Evolutionary conservation across 2,113 vertebrate species (phyloP), one percentile per base, ranked within the genome.

Genomic region (Callipepla californica): DNA sequence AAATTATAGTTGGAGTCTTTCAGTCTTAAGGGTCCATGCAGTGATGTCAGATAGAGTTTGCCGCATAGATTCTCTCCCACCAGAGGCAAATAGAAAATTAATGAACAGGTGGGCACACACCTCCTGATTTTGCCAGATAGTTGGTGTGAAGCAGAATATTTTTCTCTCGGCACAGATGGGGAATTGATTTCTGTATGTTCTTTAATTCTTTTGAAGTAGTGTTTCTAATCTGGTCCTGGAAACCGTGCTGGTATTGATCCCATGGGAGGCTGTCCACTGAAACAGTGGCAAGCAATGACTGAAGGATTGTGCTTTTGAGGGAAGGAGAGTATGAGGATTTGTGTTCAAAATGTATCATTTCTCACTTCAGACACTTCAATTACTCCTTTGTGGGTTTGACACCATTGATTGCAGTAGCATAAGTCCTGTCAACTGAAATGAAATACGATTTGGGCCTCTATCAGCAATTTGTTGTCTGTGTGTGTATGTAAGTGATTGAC

Each of bases 231-330:
- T 70, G 62, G 38, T 83, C 32, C 63, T 86, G n/a, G 53, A 38
- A 85, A 32, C 19, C 20, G 8, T 78, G 48, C 59, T 47, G 9
- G 1, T 26, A 23, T 11, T 87, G 78, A 62, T 77, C 45, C 42
- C 2, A 0, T 32, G 36, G 3, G 30, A 74, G 22, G 26, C 28
- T 2, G 2, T 11, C 0, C 0, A 14, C 5, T 34, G n/a, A n/a
- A 86, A 21, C 32, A 6, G 6, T 25, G 21, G 18, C 57, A 86
- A 68, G 59, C 57, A 38, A 30, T 38, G 50, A 13, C 28, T 58
- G 32, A 38, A 63, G 80, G 28, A 73, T 15, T 77, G 23, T 83
- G 57, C 34, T 78, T 85, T 66, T 78, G 57, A 70, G 21, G n/a
- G 42, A 82, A 59, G 23, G 21, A 13, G 44, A 75, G 9, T 38